These are phyloP conservation scores for Liolophura sinensis DNA, from an alignment of 1,140 invertebrate species.

Conservation along the genomic window DNA sequence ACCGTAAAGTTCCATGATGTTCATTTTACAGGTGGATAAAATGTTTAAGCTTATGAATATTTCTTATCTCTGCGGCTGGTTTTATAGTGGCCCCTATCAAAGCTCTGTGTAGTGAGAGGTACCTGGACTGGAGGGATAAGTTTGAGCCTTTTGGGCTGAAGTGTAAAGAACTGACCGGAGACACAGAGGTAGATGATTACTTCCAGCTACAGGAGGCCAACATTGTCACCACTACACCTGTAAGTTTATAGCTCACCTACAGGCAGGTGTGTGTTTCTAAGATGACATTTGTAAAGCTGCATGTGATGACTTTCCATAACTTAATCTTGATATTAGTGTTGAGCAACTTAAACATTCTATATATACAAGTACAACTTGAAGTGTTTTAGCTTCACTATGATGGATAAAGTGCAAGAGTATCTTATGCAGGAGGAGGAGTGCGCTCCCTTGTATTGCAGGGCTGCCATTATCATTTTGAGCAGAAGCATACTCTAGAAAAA, in stretches of 20 bases:
- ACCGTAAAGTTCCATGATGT: background rate
- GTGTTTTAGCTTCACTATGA: too few species aligned
- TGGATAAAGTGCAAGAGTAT: too few species aligned
- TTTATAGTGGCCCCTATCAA: conserved; percentile 79
- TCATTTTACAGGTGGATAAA: background rate
- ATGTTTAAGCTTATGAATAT: background rate
- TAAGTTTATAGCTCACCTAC: conserved; percentile 31
- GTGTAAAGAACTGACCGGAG: conserved; percentile 76
- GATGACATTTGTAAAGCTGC: background rate
- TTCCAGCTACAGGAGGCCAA: conserved; percentile 57
- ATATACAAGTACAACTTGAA: too few species aligned
- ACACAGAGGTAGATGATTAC: conserved; percentile 70
- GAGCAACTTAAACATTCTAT: too few species aligned
- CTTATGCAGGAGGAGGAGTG: too few species aligned
- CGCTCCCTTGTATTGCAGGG: too few species aligned
- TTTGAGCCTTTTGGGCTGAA: conserved; percentile 68
- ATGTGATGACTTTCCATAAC: background rate
- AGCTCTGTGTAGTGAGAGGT: conserved; percentile 74
- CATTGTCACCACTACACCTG: conserved; percentile 78
- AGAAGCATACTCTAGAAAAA: too few species aligned
- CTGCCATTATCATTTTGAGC: too few species aligned
- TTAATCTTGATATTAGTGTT: too few species aligned
- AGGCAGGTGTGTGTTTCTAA: background rate
- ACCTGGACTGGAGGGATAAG: conserved; percentile 73
- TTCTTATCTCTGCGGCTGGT: conserved; percentile 8